Conservation (phyloP, 2,888 invertebrate genomes). For the Philopedon plagiatum region DNA sequence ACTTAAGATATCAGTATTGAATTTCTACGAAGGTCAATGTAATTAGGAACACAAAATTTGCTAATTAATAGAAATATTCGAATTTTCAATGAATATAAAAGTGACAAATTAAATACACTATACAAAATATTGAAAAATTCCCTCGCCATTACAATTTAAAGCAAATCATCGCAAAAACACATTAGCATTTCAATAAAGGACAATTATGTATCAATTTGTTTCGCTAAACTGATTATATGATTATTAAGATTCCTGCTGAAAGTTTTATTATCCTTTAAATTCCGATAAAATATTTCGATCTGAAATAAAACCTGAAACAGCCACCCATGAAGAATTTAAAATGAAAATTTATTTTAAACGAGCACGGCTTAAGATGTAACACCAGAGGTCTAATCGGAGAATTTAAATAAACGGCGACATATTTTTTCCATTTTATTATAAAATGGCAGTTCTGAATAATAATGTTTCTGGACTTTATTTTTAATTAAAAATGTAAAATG, state of each 20-base stretch:
- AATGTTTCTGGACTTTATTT: not conserved
- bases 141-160: no score
- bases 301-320: constrained; percentile 14
- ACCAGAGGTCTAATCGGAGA: constrained; percentile 18
- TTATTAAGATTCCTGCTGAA: constrained; percentile 6
- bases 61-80: no score
- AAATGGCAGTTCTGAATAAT: constrained; percentile 2
- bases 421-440: constrained; percentile 9
- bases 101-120: no score
- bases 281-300: not conserved
- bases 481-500: constrained; percentile 14
- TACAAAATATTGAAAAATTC: no score
- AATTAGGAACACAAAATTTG: no score
- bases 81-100: no score
- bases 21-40: no score
- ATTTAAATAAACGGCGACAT: constrained; percentile 1
- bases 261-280: not conserved
- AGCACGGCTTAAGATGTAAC: constrained; percentile 24
- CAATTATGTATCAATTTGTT: not conserved
- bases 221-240: not conserved
- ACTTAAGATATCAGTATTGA: no score
- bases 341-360: constrained; percentile 21
- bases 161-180: no score
- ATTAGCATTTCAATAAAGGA: not conserved
- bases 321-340: constrained; percentile 24